Evolutionary conservation across 2,888 invertebrate genomes (phyloP).

Genomic region (Hirtodrosophila duncani): DNA sequence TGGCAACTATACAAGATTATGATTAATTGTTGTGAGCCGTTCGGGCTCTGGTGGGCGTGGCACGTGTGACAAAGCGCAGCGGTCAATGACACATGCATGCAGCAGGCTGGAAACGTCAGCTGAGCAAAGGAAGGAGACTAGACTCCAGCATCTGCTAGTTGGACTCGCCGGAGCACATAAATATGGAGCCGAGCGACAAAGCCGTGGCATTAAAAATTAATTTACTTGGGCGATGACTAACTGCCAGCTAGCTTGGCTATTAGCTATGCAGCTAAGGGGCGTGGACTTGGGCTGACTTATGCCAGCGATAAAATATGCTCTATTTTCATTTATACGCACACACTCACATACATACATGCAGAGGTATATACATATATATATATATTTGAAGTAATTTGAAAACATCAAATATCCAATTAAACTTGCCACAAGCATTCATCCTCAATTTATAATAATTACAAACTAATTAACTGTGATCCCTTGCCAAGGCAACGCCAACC

Average conservation of each 20-base stretch:
- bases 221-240: slow-evolving; percentile 43
- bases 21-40: slow-evolving; percentile 61
- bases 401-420: slow-evolving; percentile 72
- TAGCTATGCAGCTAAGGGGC: slow-evolving; percentile 8
- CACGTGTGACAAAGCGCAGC: slow-evolving; percentile 61
- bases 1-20: slow-evolving; percentile 59
- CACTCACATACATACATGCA: not conserved
- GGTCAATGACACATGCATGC: slow-evolving; percentile 54
- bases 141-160: slow-evolving; percentile 18
- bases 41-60: slow-evolving; percentile 44
- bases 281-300: slow-evolving; percentile 1
- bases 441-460: slow-evolving; percentile 75
- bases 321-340: slow-evolving; percentile 56
- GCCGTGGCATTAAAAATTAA: slow-evolving; percentile 66
- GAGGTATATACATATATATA: too few species aligned
- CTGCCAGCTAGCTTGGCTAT: slow-evolving; percentile 17
- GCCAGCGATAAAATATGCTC: slow-evolving; percentile 13
- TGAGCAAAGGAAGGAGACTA: not conserved
- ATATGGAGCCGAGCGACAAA: slow-evolving; percentile 53
- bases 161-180: slow-evolving; percentile 51
- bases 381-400: slow-evolving; percentile 51
- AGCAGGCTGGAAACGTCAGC: slow-evolving; percentile 16
- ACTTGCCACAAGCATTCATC: slow-evolving; percentile 73
- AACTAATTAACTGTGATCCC: slow-evolving; percentile 74
- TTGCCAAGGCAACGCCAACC: slow-evolving; percentile 58